A percentile compares a stretch with the other conserved stretches of the same genome.
phyloP scores from a whole-genome alignment of 1,140 invertebrate genomes.

The Saxidomus purpurata region DNA sequence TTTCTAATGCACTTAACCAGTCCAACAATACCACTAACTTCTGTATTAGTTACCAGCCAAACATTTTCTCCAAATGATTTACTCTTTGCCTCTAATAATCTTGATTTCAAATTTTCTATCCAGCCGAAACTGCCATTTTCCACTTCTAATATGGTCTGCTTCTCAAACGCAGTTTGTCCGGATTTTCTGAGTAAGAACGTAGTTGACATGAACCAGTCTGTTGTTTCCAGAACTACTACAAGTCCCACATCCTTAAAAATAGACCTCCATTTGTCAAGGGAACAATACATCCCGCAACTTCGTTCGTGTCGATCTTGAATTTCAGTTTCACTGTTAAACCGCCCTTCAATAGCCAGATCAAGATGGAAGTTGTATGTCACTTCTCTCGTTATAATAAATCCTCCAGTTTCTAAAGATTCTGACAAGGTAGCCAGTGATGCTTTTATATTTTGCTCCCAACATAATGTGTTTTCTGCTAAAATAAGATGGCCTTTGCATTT shows the following conservation, averaged over 20 bases:
- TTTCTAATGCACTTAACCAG: constrained; percentile 95
- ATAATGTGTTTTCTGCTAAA: constrained; percentile 83
- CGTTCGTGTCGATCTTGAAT: constrained; percentile 66
- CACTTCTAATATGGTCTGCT: constrained; percentile 61
- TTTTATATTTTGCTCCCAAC: constrained; percentile 83
- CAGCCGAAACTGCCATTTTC: constrained; percentile 87
- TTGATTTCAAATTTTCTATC: constrained; percentile 92
- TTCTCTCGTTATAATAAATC: constrained; percentile 93
- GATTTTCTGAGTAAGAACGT: constrained; percentile 81
- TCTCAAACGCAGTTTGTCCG: neutral
- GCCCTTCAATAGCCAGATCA: constrained; percentile 64
- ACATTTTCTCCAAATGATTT: constrained; percentile 85
- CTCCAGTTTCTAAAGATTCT: constrained; percentile 90
- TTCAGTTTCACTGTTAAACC: neutral
- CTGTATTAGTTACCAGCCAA: constrained; percentile 81
- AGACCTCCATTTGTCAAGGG: constrained; percentile 78
- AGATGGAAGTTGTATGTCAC: constrained; percentile 87
- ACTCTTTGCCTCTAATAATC: constrained; percentile 85
- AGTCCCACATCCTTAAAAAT: constrained; percentile 86
- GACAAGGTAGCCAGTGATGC: constrained; percentile 86
- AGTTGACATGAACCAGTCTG: constrained; percentile 81
- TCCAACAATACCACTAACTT: constrained; percentile 92
- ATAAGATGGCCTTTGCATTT: constrained; percentile 81
- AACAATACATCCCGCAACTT: neutral
- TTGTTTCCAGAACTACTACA: constrained; percentile 84